Evolutionary conservation across 2,888 invertebrate species (phyloP), one percentile per base, ranked within the genome.

Genomic region (Xanthorhoe designata): DNA sequence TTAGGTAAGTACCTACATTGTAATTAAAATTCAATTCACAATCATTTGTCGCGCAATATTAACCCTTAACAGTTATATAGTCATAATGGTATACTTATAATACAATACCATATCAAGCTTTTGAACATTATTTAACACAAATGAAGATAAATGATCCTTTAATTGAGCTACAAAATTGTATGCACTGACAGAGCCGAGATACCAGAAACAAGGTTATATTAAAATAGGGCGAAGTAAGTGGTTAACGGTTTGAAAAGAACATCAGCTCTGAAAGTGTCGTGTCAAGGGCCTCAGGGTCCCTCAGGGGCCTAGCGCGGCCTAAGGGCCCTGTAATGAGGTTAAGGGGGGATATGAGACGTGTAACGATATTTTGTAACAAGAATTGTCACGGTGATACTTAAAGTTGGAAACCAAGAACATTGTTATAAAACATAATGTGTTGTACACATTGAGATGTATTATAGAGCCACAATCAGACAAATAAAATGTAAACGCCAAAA

Each of bases 271-370:
- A 7, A 49, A 66, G 57, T 66, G 65, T 57, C 63, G 50, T 9
- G 38, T 35, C 19, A 15, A 51, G 35, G 51, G 57, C 47, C 52
- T 19, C 19, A 17, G 52, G 52, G 62, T 29, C 47, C 63, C 64
- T 38, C 32, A 19, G 56, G 47, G 38, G 29, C 29, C 49, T 19
- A 54, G 49, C 19, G 42, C 38, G 53, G 65, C 61, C 65, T 66
- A 59, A 54, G 62, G 68, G 61, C 50, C 55, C 47, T 59, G 62
- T 74, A 75, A 75, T 71, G 67, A 76, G 73, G 77, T 79, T 74
- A 77, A 67, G 73, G 69, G 17, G 57, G 68, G 60, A 68, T 61
- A 57, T 67, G 66, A 69, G 51, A 59, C 66, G 69, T 64, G 65
- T 54, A 56, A 42, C 54, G 42, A 42, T 13, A 7, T 32, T 32